Evolutionary conservation across 2,113 vertebrate species (phyloP).

Genomic region (Sander vitreus): DNA sequence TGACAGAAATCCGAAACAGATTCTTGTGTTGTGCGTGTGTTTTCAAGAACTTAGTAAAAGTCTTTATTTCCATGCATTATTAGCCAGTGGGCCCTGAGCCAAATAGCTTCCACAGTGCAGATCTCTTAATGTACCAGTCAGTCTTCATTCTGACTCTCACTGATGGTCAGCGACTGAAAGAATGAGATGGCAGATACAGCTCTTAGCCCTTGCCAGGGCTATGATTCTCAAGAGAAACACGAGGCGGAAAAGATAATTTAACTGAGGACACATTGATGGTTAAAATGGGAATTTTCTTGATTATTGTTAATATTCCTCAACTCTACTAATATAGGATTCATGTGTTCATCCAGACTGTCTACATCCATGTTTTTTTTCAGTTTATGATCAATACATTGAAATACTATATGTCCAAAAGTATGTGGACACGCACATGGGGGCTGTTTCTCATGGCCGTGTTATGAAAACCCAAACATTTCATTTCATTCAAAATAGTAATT

Average conservation of each 20-base stretch:
- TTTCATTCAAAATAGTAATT: too few species aligned
- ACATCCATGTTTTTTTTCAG: neutral
- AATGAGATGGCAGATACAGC: neutral
- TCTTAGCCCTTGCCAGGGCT: neutral
- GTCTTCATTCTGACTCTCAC: neutral
- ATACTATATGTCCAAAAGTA: too few species aligned
- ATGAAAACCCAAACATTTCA: too few species aligned
- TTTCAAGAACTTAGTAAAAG: neutral
- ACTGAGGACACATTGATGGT: neutral
- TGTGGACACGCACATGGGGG: too few species aligned
- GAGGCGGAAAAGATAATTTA: neutral
- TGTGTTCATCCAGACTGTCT: neutral
- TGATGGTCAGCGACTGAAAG: constrained; percentile 7
- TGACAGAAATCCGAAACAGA: neutral
- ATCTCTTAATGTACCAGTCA: neutral
- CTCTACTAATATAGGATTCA: too few species aligned
- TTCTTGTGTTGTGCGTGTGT: neutral
- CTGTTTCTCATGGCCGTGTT: too few species aligned
- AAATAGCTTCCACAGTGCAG: neutral
- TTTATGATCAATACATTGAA: too few species aligned
- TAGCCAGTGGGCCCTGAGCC: neutral
- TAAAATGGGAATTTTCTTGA: neutral
- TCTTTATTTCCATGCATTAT: neutral
- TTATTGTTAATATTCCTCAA: too few species aligned
- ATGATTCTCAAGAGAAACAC: neutral